phyloP scores from a whole-genome alignment of 1,140 invertebrate species.

The Dendroctonus valens region DNA sequence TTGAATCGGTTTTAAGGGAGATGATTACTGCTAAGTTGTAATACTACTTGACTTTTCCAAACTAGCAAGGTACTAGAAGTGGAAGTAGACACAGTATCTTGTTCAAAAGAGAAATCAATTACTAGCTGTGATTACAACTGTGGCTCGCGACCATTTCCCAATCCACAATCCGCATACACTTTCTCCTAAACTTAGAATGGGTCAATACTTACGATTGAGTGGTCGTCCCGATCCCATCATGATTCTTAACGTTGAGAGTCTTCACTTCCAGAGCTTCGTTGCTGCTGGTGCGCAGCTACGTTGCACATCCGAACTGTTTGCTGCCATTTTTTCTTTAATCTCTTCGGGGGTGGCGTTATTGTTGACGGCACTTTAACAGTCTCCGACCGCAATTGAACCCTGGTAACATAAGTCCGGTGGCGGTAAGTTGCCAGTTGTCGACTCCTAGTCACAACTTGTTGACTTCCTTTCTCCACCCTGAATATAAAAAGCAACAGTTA shows the following conservation, averaged over 20 bases:
- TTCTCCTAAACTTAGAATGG: too few species aligned
- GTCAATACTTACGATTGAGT: conserved; percentile 51
- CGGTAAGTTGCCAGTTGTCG: conserved; percentile 68
- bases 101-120: conserved; percentile 39
- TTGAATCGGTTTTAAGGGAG: conserved; percentile 43
- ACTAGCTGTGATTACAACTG: background rate
- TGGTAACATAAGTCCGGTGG: conserved; percentile 50
- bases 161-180: background rate
- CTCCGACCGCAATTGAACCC: conserved; percentile 28
- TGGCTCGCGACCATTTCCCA: background rate
- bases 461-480: conserved; percentile 64
- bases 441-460: conserved; percentile 71
- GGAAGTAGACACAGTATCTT: conserved; percentile 44
- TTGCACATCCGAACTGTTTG: conserved; percentile 85
- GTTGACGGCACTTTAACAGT: conserved; percentile 51
- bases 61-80: conserved; percentile 39
- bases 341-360: conserved; percentile 70
- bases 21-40: conserved; percentile 28
- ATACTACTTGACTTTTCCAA: conserved; percentile 41
- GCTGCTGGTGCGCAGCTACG: conserved; percentile 84
- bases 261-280: conserved; percentile 66
- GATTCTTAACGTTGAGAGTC: conserved; percentile 52
- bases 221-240: conserved; percentile 55
- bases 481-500: background rate
- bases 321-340: conserved; percentile 88